phyloP scores from a whole-genome alignment of 2,113 vertebrate species.

The Drymodes brunneopygia region DNA sequence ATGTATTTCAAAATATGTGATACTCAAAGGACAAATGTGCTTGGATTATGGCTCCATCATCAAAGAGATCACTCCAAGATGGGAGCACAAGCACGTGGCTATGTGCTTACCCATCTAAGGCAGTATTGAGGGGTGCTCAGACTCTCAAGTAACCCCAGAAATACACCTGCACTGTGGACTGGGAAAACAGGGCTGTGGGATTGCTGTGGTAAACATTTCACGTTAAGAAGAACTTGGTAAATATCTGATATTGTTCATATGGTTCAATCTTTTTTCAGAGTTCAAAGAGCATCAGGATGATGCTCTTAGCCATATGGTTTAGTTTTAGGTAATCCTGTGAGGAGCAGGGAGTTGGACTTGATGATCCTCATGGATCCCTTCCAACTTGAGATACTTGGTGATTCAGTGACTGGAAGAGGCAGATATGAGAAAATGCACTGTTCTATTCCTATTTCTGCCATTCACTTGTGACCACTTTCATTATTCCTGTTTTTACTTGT shows the following conservation, averaged over 20 bases:
- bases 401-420: not conserved
- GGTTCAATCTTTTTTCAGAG: not conserved
- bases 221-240: not conserved
- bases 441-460: not conserved
- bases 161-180: not conserved
- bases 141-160: not conserved
- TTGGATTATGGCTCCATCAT: not conserved
- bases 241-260: not conserved
- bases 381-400: not conserved
- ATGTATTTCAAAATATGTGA: not conserved
- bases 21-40: not conserved
- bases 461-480: not conserved
- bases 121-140: rapidly evolving
- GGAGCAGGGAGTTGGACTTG: not conserved
- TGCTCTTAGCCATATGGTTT: not conserved
- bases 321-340: not conserved
- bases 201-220: not conserved
- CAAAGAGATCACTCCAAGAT: not conserved
- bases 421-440: not conserved
- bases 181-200: not conserved
- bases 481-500: not conserved
- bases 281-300: not conserved
- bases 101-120: not conserved
- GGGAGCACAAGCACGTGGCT: not conserved
- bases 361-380: not conserved